Percentiles rank a stretch among this genome's conserved stretches.
Conservation (phyloP, 1,140 invertebrate genomes). For the Neodiprion lecontei region DNA sequence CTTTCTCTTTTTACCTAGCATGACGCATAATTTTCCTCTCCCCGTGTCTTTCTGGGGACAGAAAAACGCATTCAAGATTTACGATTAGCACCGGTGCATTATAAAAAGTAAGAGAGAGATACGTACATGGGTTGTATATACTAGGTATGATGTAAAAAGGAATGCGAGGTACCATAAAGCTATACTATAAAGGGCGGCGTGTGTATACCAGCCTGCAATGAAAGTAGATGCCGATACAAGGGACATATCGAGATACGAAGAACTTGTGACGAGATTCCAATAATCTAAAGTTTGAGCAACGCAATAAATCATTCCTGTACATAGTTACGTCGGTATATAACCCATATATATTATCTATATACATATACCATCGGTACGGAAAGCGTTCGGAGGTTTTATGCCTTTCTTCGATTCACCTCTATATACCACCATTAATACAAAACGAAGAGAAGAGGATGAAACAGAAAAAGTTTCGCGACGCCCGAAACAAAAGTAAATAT, state of each 20-base stretch:
- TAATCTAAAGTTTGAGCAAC: neutral
- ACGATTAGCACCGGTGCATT: slow-evolving; percentile 10
- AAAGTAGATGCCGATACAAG: too few relatives aligned
- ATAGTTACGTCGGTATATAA: too few relatives aligned
- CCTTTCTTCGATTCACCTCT: too few relatives aligned
- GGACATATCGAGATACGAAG: too few relatives aligned
- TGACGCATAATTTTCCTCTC: slow-evolving; percentile 6
- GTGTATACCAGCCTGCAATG: too few relatives aligned
- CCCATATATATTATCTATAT: too few relatives aligned
- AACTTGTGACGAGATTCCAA: neutral
- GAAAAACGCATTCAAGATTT: neutral
- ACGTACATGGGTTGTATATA: neutral
- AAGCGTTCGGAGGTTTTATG: neutral
- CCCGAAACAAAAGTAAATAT: too few relatives aligned
- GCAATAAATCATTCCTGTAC: neutral
- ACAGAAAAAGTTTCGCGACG: too few relatives aligned
- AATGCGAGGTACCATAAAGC: neutral
- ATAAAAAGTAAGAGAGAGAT: neutral
- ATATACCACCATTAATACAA: neutral
- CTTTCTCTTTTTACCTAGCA: slow-evolving; percentile 14
- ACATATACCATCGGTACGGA: neutral
- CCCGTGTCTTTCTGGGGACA: slow-evolving; percentile 20
- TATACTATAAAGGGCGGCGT: too few relatives aligned
- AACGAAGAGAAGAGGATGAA: slow-evolving; percentile 3
- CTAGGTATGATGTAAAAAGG: neutral